These are phyloP conservation scores for Druon quercuslanigerum DNA, from an alignment of 1,140 invertebrate species.

Conservation along the genomic window DNA sequence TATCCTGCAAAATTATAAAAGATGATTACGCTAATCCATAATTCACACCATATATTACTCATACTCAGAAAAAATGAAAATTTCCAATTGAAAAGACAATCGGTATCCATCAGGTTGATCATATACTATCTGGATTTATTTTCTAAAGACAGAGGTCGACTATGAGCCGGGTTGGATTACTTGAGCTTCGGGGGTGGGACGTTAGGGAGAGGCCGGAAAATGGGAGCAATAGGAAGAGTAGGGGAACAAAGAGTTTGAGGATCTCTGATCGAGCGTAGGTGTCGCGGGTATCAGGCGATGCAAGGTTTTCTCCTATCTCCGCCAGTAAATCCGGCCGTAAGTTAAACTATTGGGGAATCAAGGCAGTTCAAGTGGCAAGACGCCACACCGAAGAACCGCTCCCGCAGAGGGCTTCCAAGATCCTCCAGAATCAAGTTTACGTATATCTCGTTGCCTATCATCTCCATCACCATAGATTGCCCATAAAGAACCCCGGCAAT, in stretches of 20 bases:
- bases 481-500: slow-evolving; percentile 75
- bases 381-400: slow-evolving; percentile 41
- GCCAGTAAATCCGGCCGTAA: slow-evolving; percentile 75
- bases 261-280: slow-evolving; percentile 63
- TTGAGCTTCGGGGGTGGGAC: neutral
- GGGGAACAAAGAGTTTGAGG: slow-evolving; percentile 53
- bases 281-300: slow-evolving; percentile 69
- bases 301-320: slow-evolving; percentile 69
- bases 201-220: slow-evolving; percentile 9
- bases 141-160: slow-evolving; percentile 7
- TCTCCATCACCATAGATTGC: slow-evolving; percentile 76
- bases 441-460: slow-evolving; percentile 75
- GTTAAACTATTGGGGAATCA: slow-evolving; percentile 75
- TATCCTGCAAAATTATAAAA: too few relatives aligned
- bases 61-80: neutral
- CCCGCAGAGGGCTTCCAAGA: slow-evolving; percentile 60
- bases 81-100: neutral
- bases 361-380: slow-evolving; percentile 48
- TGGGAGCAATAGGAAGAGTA: slow-evolving; percentile 30
- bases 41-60: neutral
- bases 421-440: slow-evolving; percentile 73
- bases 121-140: neutral
- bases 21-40: too few relatives aligned
- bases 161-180: slow-evolving; percentile 15
- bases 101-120: neutral